A percentile compares a stretch with the other conserved stretches of the same genome.
These are phyloP conservation scores for Rhorus exstirpatorius DNA, from an alignment of 2,888 invertebrate species.

Conservation along the genomic window DNA sequence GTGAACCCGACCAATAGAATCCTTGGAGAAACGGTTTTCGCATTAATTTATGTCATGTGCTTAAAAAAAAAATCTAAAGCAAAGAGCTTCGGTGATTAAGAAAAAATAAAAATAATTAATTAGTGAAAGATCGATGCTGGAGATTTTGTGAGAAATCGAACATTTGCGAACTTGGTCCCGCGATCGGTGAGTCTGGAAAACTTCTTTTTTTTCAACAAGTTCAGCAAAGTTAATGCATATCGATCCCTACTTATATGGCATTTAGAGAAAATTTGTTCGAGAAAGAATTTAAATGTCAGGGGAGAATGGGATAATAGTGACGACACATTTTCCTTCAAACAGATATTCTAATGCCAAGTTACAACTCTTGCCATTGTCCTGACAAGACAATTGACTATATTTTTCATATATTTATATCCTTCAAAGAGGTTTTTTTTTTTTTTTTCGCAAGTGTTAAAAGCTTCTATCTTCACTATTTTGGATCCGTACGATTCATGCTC, in stretches of 20 bases:
- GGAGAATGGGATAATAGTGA: too few species aligned
- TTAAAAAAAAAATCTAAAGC: constrained; percentile 8
- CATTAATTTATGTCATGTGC: neutral
- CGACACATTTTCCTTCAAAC: too few species aligned
- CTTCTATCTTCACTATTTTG: too few species aligned
- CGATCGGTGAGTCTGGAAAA: constrained; percentile 48
- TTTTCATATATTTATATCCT: too few species aligned
- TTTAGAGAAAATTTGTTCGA: neutral
- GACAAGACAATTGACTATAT: too few species aligned
- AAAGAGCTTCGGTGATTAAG: constrained; percentile 1
- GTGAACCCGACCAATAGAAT: neutral
- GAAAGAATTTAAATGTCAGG: neutral
- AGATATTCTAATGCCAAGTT: too few species aligned
- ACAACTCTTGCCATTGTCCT: too few species aligned
- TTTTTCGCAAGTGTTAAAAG: too few species aligned
- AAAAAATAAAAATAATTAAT: constrained; percentile 3
- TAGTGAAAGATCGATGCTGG: constrained; percentile 34
- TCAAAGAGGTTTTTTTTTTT: too few species aligned
- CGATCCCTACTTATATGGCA: neutral
- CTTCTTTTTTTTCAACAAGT: neutral
- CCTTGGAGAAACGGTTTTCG: neutral
- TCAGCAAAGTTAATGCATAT: neutral
- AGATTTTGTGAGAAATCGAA: neutral
- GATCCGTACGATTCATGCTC: too few species aligned
- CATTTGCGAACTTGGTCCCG: neutral